A percentile compares a stretch with the other conserved stretches of the same genome.
phyloP scores from a whole-genome alignment of 2,888 invertebrate genomes.

The Pedicia rivosa region DNA sequence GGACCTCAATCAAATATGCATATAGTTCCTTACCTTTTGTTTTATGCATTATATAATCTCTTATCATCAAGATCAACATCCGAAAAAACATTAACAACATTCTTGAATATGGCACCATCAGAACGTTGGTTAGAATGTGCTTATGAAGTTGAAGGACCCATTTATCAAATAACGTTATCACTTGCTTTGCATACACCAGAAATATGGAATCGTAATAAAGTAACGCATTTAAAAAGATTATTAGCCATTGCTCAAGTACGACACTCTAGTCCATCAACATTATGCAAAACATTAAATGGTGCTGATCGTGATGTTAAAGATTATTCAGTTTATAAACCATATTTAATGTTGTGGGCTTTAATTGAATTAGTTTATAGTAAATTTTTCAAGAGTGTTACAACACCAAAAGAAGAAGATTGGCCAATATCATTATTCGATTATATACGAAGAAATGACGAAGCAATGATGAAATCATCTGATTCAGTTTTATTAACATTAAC shows the following conservation, averaged over 20 bases:
- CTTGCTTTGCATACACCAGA: slow-evolving; percentile 60
- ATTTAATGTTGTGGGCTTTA: slow-evolving; percentile 70
- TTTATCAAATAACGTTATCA: slow-evolving; percentile 74
- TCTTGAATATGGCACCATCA: slow-evolving; percentile 44
- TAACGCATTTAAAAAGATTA: slow-evolving; percentile 60
- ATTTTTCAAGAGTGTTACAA: slow-evolving; percentile 71
- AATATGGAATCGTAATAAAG: slow-evolving; percentile 57
- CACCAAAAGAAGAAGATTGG: slow-evolving; percentile 73
- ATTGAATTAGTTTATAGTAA: slow-evolving; percentile 70
- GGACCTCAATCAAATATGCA: slow-evolving; percentile 96
- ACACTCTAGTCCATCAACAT: slow-evolving; percentile 41
- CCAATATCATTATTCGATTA: slow-evolving; percentile 78
- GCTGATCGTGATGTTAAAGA: slow-evolving; percentile 40
- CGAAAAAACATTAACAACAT: slow-evolving; percentile 55
- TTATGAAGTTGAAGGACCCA: slow-evolving; percentile 81
- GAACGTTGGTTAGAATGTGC: slow-evolving; percentile 62
- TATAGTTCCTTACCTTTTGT: slow-evolving; percentile 82
- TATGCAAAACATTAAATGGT: slow-evolving; percentile 33
- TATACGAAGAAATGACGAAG: slow-evolving; percentile 86
- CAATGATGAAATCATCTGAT: slow-evolving; percentile 75
- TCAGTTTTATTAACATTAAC: slow-evolving; percentile 65
- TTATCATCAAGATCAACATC: slow-evolving; percentile 68
- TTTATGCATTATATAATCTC: slow-evolving; percentile 87
- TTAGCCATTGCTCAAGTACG: slow-evolving; percentile 65
- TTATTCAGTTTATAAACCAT: slow-evolving; percentile 71